Evolutionary conservation across 2,888 invertebrate genomes (phyloP).

Genomic region (Apodemia duryi): DNA sequence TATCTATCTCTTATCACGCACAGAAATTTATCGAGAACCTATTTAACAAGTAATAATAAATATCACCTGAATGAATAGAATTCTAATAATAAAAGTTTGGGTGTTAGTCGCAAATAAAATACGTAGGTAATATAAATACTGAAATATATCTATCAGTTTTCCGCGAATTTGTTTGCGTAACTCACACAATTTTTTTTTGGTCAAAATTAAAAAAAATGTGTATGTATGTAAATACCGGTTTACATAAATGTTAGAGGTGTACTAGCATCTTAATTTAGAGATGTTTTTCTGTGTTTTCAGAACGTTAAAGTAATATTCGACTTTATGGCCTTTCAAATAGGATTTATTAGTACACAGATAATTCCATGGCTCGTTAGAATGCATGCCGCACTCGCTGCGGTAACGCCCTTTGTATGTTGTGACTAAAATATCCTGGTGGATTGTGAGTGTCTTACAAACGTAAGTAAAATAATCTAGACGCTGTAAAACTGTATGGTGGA

Average conservation of each 20-base stretch:
- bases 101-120: no score
- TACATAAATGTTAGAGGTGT: not conserved
- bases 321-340: slow-evolving; percentile 19
- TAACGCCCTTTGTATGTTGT: slow-evolving; percentile 53
- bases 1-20: no score
- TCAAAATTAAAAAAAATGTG: no score
- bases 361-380: slow-evolving; percentile 16
- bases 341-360: not conserved
- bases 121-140: no score
- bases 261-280: not conserved
- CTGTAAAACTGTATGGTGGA: no score
- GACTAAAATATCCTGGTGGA: slow-evolving; percentile 49
- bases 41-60: no score
- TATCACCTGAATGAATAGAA: no score
- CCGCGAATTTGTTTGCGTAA: no score
- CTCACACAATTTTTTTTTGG: no score
- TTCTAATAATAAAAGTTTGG: no score
- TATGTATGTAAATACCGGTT: not conserved
- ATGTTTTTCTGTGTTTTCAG: not conserved
- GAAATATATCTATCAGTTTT: no score
- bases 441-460: slow-evolving; percentile 41
- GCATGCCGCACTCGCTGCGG: slow-evolving; percentile 37
- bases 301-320: slow-evolving; percentile 21
- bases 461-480: not conserved
- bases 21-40: no score